Evolutionary conservation across 2,113 vertebrate species (phyloP), one percentile per base, ranked within the genome.

Genomic region (Jaculus jaculus): DNA sequence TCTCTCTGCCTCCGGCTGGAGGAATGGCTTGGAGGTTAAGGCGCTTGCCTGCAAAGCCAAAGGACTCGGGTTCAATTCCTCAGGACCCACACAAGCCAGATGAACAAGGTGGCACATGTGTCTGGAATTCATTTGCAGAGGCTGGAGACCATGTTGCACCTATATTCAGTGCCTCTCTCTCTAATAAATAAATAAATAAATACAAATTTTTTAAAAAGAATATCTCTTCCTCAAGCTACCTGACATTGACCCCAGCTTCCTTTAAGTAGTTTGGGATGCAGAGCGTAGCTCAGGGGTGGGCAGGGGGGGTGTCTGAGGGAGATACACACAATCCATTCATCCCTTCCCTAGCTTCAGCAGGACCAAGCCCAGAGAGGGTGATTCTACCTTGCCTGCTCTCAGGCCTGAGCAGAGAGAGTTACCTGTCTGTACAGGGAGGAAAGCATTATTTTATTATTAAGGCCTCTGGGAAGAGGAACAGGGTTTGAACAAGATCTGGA

Each of bases 391-490:
- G 17, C 80, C 54, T 37, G 39, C 51, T 68, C 65, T 79, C 32
- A 80, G 63, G 68, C 47, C 58, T 91, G 39, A 72, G 74, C 61
- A 72, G 69, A 92, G 54, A 34, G n/a, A 72, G 32, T 21, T 63
- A 21, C 26, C 75, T 34, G 42, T 78, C 74, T 93, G 51, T n/a
- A 61, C 47, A 87, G 93, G 18, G 37, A 34, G 11, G 2, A 20
- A 30, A 26, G n/a, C n/a, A n/a, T n/a, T n/a, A n/a, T n/a, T n/a
- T n/a, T n/a, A n/a, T n/a, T n/a, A n/a, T n/a, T n/a, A 84, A 51
- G 61, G 71, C 61, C 91, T 87, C 80, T 84, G 72, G 17, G 68
- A 93, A 77, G 51, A 90, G 72, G 68, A 30, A 30, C 51, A 60
- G 66, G 60, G 34, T 58, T 90, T 91, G 87, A 93, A 83, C 61